Conservation (phyloP, 2,888 invertebrate species). For the Seladonia tumulorum region DNA sequence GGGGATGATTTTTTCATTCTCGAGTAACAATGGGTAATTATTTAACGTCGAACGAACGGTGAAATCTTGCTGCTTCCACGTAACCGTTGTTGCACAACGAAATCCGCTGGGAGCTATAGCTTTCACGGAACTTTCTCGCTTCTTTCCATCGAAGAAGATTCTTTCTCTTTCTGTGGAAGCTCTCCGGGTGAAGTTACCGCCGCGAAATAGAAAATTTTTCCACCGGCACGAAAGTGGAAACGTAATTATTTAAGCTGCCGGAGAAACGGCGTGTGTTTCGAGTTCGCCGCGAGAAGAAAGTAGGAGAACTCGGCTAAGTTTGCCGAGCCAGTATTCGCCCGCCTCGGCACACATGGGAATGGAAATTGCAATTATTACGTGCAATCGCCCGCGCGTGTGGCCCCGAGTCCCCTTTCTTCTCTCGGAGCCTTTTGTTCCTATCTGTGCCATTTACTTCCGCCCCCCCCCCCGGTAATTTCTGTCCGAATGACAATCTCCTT, state of each 20-base stretch:
- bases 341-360: neutral
- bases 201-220: conserved; percentile 19
- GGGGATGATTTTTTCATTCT: neutral
- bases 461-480: neutral
- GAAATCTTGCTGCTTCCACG: neutral
- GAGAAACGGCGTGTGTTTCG: conserved; percentile 6
- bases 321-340: neutral
- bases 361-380: conserved; percentile 3
- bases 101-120: neutral
- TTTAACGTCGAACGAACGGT: conserved; percentile 10
- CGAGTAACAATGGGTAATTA: neutral
- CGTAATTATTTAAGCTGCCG: conserved; percentile 29
- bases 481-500: neutral
- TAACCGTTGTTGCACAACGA: neutral
- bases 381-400: conserved; percentile 4
- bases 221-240: conserved; percentile 2
- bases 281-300: neutral
- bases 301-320: neutral
- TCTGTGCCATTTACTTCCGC: neutral
- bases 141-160: neutral
- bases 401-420: neutral
- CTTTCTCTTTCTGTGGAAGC: no score
- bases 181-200: neutral
- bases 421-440: neutral
- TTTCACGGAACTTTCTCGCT: neutral